Evolutionary conservation across 2,888 invertebrate genomes (phyloP).

Genomic region (Serrognathus titanus): DNA sequence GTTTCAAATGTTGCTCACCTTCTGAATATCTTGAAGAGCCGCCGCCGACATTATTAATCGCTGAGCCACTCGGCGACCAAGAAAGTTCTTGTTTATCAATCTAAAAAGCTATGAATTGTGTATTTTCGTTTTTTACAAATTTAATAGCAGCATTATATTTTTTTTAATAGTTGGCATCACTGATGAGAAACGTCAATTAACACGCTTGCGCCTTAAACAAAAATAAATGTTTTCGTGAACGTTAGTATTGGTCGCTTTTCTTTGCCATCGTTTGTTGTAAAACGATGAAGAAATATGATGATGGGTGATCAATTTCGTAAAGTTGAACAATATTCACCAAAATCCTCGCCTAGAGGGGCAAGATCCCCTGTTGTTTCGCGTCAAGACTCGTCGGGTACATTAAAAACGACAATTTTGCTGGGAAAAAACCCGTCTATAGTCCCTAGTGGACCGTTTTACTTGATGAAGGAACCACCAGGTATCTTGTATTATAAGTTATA

Average conservation of each 20-base stretch:
- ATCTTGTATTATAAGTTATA: constrained; percentile 15
- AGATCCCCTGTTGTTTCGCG: constrained; percentile 93
- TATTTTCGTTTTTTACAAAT: too few relatives aligned
- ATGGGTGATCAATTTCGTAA: constrained; percentile 90
- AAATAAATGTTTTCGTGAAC: constrained; percentile 15
- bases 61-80: too few relatives aligned
- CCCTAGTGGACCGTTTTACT: constrained; percentile 96
- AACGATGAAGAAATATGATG: constrained; percentile 67
- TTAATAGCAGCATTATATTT: too few relatives aligned
- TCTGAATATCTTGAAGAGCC: too few relatives aligned
- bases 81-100: too few relatives aligned
- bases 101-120: too few relatives aligned
- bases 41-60: too few relatives aligned
- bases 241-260: constrained; percentile 12
- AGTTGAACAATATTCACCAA: constrained; percentile 92
- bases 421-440: constrained; percentile 97
- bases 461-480: constrained; percentile 96
- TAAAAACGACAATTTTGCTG: constrained; percentile 95
- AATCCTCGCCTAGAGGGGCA: constrained; percentile 89
- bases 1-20: too few relatives aligned
- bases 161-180: too few relatives aligned
- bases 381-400: constrained; percentile 94
- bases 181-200: too few relatives aligned
- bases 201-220: too few relatives aligned
- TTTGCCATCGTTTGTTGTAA: constrained; percentile 24